Base-by-base conservation (phyloP, 1,140 invertebrate genomes). In the Meloidogyne hapla region DNA sequence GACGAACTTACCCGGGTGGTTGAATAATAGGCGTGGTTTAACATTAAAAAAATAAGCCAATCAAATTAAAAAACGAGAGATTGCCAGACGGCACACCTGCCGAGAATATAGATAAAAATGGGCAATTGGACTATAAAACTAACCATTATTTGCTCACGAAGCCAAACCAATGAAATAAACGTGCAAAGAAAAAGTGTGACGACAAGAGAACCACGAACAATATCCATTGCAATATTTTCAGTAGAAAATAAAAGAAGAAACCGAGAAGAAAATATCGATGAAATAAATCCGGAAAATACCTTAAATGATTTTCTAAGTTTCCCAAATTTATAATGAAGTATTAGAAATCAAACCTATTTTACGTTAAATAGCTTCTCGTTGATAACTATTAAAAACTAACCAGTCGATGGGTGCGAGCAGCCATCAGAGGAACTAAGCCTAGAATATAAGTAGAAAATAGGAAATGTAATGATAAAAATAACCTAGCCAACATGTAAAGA, bases 401-500 rank as follows among this genome's bases (percentile, higher is more conserved):
- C n/a, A 81, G 40, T 64, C 81, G 70, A 67, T 83, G 42, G 26
- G 79, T 83, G 25, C 82, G 87, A 89, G 94, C 96, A n/a, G 95
- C 95, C 25, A 95, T 95, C 15, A 99, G 88, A 1, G 96, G 96
- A 25, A 98, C 96, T 56, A 98, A 18, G 5, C 68, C 68, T 69
- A 69, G 38, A 69, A 6, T 40, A 38, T 2, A 25, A 48, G 38
- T 23, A 26, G 13, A 33, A 4, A 0, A 26, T n/a, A 42, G 18
- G n/a, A 25, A 18, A 5, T 25, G 3, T 1, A 4, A n/a, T 25
- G 1, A n/a, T n/a, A n/a, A n/a, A 38, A 1, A 3, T 18, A 90
- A n/a, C 94, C 95, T 4, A 98, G 90, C 96, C 96, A 99, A n/a
- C 95, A 95, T 63, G 93, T 89, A 18, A 94, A 94, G 8, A 98